Evolutionary conservation across 1,140 invertebrate species (phyloP).

Genomic region (Luehdorfia chinensis): DNA sequence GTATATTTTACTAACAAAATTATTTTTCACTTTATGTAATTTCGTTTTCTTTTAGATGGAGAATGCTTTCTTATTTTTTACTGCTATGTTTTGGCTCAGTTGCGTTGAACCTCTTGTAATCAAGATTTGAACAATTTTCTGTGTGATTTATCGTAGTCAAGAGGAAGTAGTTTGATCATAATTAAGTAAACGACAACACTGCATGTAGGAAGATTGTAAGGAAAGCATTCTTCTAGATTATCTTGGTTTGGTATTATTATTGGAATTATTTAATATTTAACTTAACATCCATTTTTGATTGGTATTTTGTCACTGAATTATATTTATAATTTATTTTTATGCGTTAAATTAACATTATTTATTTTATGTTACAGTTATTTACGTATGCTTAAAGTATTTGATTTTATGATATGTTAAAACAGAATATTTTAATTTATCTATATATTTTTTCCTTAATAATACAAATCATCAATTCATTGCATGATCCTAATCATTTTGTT

Average conservation of each 20-base stretch:
- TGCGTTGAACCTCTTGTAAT: constrained; percentile 1
- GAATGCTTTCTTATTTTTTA: constrained; percentile 66
- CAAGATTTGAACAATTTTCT: constrained; percentile 17
- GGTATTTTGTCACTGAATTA: too few relatives aligned
- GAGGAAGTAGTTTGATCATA: constrained; percentile 16
- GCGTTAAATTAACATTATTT: too few relatives aligned
- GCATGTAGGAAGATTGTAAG: constrained; percentile 42
- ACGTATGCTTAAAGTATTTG: too few relatives aligned
- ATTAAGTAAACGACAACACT: constrained; percentile 22
- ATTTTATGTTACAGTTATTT: too few relatives aligned
- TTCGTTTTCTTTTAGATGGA: constrained; percentile 49
- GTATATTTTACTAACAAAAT: constrained; percentile 59
- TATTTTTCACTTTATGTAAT: constrained; percentile 21
- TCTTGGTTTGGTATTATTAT: constrained; percentile 17
- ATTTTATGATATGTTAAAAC: too few relatives aligned
- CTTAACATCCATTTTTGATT: constrained; percentile 7
- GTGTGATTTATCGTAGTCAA: constrained; percentile 35
- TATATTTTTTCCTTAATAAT: constrained; percentile 17
- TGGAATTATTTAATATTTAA: constrained; percentile 11
- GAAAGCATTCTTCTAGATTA: constrained; percentile 69
- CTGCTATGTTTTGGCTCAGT: constrained; percentile 30
- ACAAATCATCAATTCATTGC: constrained; percentile 28
- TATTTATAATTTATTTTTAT: too few relatives aligned
- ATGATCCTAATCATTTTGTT: constrained; percentile 42
- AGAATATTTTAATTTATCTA: too few relatives aligned